Base-by-base conservation (phyloP, 2,113 vertebrate species). In the Neotoma lepida region DNA sequence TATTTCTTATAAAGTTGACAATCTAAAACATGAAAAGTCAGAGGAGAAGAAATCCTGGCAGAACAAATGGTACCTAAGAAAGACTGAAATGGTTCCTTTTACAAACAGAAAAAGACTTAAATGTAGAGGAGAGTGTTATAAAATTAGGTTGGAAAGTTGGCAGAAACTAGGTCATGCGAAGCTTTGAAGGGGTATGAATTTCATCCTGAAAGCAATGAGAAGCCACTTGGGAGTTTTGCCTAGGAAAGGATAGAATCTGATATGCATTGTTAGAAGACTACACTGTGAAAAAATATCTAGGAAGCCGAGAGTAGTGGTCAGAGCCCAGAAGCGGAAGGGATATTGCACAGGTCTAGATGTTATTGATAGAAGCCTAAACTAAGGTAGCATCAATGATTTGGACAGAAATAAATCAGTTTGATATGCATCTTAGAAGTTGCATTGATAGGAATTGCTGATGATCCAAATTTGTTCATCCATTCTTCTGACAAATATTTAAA, bases 91-190 rank as follows among this genome's bases (percentile, higher is more conserved):
- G 58, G 30, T 63, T 86, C 28, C 18, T 88, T 90, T 70, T 81
- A 88, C 71, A 10, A 41, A 91, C n/a, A 54, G n/a, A 92, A 56
- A 74, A 41, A 70, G 74, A 64, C 15, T 86, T 77, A 84, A 87
- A 93, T 88, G 66, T 92, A 90, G 12, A 74, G 17, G 39, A 89
- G 87, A 77, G 7, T 30, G 30, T 80, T 88, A 74, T 76, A 90
- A 94, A 96, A 88, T 58, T 73, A 90, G 20, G 6, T 87, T 94
- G n/a, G 70, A 76, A 63, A 49, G 74, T 90, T 89, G 41, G 30
- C 30, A 90, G 89, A 90, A 97, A 85, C 66, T 92, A 63, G 41
- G 80, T 94, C 63, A 74, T 63, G 4, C 1, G 82, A 46, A 49
- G 10, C 58, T 85, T 88, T 93, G 63, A 82, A 86, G 44, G 56